A percentile compares a stretch with the other conserved stretches of the same genome.
Evolutionary conservation across 2,113 vertebrate genomes (phyloP).

Genomic region (Recurvirostra avosetta): DNA sequence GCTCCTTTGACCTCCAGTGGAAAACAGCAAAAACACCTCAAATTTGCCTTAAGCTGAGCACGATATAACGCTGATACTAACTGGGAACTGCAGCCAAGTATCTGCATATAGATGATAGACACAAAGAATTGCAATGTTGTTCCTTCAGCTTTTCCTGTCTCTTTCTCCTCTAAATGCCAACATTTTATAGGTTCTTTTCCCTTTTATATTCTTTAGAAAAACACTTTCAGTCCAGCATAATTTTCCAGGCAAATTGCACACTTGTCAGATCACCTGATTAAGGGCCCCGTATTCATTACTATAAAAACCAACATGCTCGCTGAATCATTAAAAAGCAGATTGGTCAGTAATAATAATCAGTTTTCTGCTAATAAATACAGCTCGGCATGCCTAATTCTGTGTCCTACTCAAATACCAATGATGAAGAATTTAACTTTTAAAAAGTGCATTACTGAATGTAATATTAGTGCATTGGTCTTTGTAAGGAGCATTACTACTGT

Average conservation of each 20-base stretch:
- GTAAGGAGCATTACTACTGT: not conserved
- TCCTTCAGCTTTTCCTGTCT: not conserved
- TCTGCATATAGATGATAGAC: not conserved
- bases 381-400: conserved; percentile 15
- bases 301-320: conserved; percentile 5
- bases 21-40: not conserved
- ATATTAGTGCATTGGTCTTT: not conserved
- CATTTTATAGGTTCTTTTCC: conserved; percentile 1
- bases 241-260: conserved; percentile 61
- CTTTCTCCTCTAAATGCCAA: not conserved
- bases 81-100: not conserved
- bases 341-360: conserved; percentile 61
- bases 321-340: conserved; percentile 32
- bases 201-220: conserved; percentile 45
- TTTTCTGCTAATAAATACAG: conserved; percentile 47
- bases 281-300: conserved; percentile 54
- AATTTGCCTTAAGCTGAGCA: not conserved
- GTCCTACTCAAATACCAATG: conserved; percentile 31
- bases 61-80: not conserved
- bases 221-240: conserved; percentile 40
- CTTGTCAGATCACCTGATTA: conserved; percentile 71
- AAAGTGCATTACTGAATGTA: conserved; percentile 5
- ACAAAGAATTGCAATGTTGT: not conserved
- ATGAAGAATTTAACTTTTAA: conserved; percentile 45
- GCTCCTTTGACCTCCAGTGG: not conserved